Base-by-base conservation (phyloP, 2,888 invertebrate species). In the Clivina fossor region DNA sequence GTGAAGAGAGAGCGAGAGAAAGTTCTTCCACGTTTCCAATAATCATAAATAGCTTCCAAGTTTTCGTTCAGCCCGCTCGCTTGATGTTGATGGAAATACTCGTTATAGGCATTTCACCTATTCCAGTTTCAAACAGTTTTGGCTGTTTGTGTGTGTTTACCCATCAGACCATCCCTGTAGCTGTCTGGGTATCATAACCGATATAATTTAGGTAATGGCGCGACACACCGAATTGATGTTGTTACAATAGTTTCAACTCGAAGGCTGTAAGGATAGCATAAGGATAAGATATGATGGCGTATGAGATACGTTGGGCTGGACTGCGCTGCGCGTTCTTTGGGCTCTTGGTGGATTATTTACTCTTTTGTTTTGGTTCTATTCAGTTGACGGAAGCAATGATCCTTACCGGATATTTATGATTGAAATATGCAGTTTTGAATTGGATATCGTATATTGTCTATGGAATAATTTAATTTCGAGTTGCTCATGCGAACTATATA, bases 11-110 rank as follows among this genome's bases (percentile, higher is more conserved):
- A 26, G 15, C 16, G 37, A 26, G 37, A 48, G 37, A 48, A 37
- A 37, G 48, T 48, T 48, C 13, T 30, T 26, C n/a, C 30, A 24
- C n/a, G 24, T 9, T 15, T 48, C 24, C 48, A 48, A 37, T 48
- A 48, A 48, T 48, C 48, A 48, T 48, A 48, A 48, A 48, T 48
- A 48, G 37, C 37, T 15, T n/a, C 26, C 9, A 24, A 24, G 26
- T 24, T 24, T 24, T 16, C 32, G 18, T 30, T 28, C 16, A 32
- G 9, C 8, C 40, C 40, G 13, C 5, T 11, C 16, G n/a, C 28
- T 46, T 18, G 30, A 46, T 46, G 30, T 15, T 28, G 44, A 16
- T 32, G 26, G 30, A 26, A 28, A 46, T 11, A 13, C 5, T 16
- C 8, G 4, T 8, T 19, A 46, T 32, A 30, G 28, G 9, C 11